Conservation (phyloP, 2,888 invertebrate genomes). For the Ypsolopha scabrella region DNA sequence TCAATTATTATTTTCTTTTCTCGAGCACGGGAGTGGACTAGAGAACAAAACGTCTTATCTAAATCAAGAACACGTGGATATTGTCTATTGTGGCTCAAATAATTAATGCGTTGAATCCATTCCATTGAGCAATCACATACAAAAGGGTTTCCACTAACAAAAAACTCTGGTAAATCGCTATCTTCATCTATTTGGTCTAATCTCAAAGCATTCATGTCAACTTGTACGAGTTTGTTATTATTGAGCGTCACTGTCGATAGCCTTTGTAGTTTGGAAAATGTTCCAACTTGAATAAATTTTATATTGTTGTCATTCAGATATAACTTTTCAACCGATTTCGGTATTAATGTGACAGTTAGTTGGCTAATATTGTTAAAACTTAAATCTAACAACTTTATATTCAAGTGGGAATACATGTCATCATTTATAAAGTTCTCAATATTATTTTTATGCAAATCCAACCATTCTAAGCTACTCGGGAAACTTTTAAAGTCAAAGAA, state of each 20-base stretch:
- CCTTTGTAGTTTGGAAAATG: conserved; percentile 76
- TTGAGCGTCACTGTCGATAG: conserved; percentile 81
- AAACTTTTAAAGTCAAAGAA: conserved; percentile 84
- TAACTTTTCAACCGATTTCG: conserved; percentile 78
- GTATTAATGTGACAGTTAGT: conserved; percentile 76
- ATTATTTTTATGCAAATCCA: conserved; percentile 83
- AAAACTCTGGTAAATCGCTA: conserved; percentile 82
- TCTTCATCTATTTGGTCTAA: conserved; percentile 75
- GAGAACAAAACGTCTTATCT: conserved; percentile 80
- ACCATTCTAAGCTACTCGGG: conserved; percentile 79
- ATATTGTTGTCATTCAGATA: conserved; percentile 82
- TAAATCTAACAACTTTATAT: conserved; percentile 79
- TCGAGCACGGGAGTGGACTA: conserved; percentile 76
- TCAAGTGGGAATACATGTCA: conserved; percentile 64
- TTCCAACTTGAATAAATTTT: conserved; percentile 75
- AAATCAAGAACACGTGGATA: conserved; percentile 85
- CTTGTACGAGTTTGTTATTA: conserved; percentile 78
- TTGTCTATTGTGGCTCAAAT: conserved; percentile 79
- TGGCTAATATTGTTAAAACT: conserved; percentile 79
- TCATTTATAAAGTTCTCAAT: conserved; percentile 74
- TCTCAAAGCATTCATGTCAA: conserved; percentile 80
- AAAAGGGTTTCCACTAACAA: conserved; percentile 86
- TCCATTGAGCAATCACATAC: conserved; percentile 90
- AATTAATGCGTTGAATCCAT: conserved; percentile 85
- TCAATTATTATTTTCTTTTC: conserved; percentile 79